Evolutionary conservation across 1,140 invertebrate species (phyloP).

Genomic region (Battus philenor): DNA sequence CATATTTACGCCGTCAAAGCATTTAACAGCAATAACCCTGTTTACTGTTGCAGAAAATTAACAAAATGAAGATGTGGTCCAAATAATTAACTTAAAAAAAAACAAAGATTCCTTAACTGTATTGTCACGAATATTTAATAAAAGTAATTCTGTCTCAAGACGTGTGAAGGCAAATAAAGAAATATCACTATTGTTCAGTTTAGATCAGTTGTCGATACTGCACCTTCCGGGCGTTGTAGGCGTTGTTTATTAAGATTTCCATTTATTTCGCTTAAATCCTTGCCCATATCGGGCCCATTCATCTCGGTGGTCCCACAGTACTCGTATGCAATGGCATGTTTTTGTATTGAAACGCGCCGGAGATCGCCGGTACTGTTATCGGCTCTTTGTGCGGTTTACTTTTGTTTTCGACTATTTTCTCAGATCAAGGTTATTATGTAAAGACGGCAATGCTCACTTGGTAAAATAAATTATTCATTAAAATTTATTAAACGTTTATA

Average conservation of each 20-base stretch:
- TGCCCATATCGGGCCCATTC: slow-evolving; percentile 46
- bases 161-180: slow-evolving; percentile 1
- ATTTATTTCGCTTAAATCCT: slow-evolving; percentile 55
- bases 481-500: too few relatives aligned
- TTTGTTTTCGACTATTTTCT: slow-evolving; percentile 26
- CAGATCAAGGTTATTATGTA: slow-evolving; percentile 31
- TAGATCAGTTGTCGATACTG: slow-evolving; percentile 1
- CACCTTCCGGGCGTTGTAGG: slow-evolving; percentile 36
- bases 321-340: slow-evolving; percentile 64
- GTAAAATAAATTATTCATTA: neutral
- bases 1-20: too few relatives aligned
- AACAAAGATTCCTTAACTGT: too few relatives aligned
- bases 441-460: neutral
- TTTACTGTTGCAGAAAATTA: too few relatives aligned
- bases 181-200: slow-evolving; percentile 6
- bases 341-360: slow-evolving; percentile 37
- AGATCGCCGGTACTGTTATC: slow-evolving; percentile 41
- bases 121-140: slow-evolving; percentile 2
- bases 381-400: slow-evolving; percentile 39
- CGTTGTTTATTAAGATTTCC: slow-evolving; percentile 48
- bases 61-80: too few relatives aligned
- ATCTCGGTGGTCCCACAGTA: slow-evolving; percentile 45
- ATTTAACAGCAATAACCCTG: too few relatives aligned
- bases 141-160: neutral
- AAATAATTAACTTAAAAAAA: too few relatives aligned